Evolutionary conservation across 2,797 vertebrate genomes (phyloP).

Genomic region (Melanotaenia pygmaea): DNA sequence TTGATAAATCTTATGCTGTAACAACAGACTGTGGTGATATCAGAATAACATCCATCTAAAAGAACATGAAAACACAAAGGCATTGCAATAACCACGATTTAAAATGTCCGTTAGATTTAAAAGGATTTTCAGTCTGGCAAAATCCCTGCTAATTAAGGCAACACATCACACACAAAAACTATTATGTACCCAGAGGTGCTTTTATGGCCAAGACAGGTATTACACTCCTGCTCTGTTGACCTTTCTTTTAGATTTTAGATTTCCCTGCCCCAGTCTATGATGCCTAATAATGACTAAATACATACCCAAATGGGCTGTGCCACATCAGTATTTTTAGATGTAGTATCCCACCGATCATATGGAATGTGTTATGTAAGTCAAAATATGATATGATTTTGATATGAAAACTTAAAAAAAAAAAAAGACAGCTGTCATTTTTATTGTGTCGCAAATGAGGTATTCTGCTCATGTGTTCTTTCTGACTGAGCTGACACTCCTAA

Average conservation of each 20-base stretch:
- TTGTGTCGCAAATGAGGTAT: neutral
- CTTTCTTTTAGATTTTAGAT: neutral
- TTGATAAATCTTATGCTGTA: neutral
- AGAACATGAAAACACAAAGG: neutral
- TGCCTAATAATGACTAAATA: too few relatives aligned
- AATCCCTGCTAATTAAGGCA: neutral
- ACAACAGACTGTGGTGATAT: neutral
- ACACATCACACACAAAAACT: neutral
- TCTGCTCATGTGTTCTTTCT: neutral
- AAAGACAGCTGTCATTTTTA: neutral
- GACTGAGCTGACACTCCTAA: constrained; percentile 44
- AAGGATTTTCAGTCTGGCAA: neutral
- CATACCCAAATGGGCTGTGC: neutral
- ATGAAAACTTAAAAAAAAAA: too few relatives aligned
- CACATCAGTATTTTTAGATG: neutral
- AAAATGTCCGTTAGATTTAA: neutral
- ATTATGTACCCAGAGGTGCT: too few relatives aligned
- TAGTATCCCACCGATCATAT: neutral
- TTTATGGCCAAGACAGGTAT: neutral
- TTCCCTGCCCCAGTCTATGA: neutral
- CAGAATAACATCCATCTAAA: neutral
- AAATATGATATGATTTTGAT: too few relatives aligned
- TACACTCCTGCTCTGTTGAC: neutral
- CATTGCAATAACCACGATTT: neutral
- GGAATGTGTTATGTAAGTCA: neutral